These are phyloP conservation scores for Phalacrocorax carbo DNA, from an alignment of 2,113 vertebrate species.

Conservation along the genomic window DNA sequence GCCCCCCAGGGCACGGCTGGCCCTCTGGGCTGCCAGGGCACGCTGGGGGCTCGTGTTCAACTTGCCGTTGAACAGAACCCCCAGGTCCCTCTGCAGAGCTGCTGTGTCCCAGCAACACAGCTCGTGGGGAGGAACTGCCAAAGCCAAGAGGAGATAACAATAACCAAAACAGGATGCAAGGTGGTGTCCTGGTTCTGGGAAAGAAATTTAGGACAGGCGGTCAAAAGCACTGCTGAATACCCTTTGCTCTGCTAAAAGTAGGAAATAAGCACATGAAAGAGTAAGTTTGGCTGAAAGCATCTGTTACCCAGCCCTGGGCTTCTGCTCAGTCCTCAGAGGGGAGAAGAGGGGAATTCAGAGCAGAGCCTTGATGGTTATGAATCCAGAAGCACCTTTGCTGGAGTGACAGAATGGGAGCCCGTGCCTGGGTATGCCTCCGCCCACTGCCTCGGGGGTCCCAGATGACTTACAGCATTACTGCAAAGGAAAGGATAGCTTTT, in stretches of 20 bases:
- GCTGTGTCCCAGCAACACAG: not conserved
- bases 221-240: not conserved
- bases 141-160: not conserved
- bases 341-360: not conserved
- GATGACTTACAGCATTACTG: too few relatives aligned
- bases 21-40: too few relatives aligned
- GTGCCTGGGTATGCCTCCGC: accelerated
- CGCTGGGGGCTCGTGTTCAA: too few relatives aligned
- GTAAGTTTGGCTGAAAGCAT: not conserved
- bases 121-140: not conserved
- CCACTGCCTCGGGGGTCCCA: not conserved
- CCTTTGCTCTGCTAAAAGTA: not conserved
- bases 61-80: too few relatives aligned
- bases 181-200: too few relatives aligned
- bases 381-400: not conserved
- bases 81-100: too few relatives aligned
- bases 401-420: not conserved
- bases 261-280: not conserved
- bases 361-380: not conserved
- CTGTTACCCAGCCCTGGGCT: not conserved
- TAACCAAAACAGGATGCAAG: not conserved
- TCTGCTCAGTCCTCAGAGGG: not conserved
- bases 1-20: too few relatives aligned
- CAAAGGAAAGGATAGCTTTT: not conserved
- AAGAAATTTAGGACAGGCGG: too few relatives aligned